phyloP scores from a whole-genome alignment of 2,113 vertebrate species.

The Tringa solitaria region DNA sequence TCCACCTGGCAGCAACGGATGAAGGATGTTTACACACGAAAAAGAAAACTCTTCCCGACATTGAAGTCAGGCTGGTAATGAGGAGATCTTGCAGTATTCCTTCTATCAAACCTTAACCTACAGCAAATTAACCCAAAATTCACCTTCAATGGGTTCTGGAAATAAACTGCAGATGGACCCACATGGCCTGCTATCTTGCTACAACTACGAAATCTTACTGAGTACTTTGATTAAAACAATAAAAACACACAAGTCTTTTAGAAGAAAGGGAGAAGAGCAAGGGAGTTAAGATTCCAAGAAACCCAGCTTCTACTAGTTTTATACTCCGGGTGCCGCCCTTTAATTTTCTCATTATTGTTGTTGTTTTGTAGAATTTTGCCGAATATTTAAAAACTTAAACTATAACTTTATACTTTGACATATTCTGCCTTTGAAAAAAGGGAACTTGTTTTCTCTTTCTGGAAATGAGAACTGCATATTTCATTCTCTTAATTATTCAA shows the following conservation, averaged over 20 bases:
- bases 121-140: slow-evolving; percentile 1
- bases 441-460: slow-evolving; percentile 31
- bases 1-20: slow-evolving; percentile 87
- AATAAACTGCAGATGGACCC: neutral
- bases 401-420: neutral
- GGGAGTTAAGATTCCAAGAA: neutral
- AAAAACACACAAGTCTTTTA: neutral
- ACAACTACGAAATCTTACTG: neutral
- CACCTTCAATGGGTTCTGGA: neutral
- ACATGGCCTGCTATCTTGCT: neutral
- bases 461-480: neutral
- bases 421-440: slow-evolving; percentile 37
- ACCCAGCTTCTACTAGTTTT: slow-evolving; percentile 11
- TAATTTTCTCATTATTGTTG: slow-evolving; percentile 55
- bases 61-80: slow-evolving; percentile 95
- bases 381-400: neutral
- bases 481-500: neutral
- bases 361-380: slow-evolving; percentile 47
- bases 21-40: slow-evolving; percentile 83
- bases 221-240: neutral
- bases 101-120: slow-evolving; percentile 80
- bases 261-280: neutral
- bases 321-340: slow-evolving; percentile 2
- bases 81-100: slow-evolving; percentile 92
- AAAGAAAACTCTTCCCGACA: slow-evolving; percentile 85